phyloP scores from a whole-genome alignment of 2,888 invertebrate species.

The Meiosimyza platycephala region DNA sequence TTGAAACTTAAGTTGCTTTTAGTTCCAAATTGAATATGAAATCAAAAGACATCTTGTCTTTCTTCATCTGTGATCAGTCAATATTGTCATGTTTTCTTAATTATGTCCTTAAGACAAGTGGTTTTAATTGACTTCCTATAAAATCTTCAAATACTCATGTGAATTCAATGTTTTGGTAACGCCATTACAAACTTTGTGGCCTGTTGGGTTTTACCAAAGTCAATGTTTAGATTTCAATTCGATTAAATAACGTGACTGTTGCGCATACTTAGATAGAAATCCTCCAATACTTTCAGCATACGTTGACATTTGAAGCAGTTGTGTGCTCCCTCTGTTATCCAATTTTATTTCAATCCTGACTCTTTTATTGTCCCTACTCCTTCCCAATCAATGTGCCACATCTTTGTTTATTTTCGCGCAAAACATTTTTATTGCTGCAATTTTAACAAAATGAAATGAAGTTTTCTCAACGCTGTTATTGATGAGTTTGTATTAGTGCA shows the following conservation, averaged over 20 bases:
- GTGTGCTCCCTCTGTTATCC: too few species aligned
- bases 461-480: conserved; percentile 17
- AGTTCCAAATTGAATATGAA: too few species aligned
- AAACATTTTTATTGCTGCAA: conserved; percentile 24
- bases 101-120: too few species aligned
- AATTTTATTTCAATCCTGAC: background rate
- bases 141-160: too few species aligned
- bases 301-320: conserved; percentile 14
- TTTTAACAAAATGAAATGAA: conserved; percentile 20
- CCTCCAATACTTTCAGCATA: background rate
- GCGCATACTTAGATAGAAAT: background rate
- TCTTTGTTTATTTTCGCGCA: background rate
- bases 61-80: too few species aligned
- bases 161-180: too few species aligned
- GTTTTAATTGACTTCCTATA: too few species aligned
- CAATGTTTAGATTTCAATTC: conserved; percentile 24
- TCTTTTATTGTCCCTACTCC: background rate
- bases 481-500: conserved; percentile 16
- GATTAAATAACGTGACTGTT: conserved; percentile 26
- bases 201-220: conserved; percentile 6
- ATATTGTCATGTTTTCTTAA: too few species aligned
- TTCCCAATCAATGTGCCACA: background rate
- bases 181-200: background rate
- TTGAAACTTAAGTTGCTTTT: too few species aligned
- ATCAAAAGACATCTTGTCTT: too few species aligned